Evolutionary conservation across 2,113 vertebrate species (phyloP), one percentile per base, ranked within the genome.

Genomic region (Tenrec ecaudatus): DNA sequence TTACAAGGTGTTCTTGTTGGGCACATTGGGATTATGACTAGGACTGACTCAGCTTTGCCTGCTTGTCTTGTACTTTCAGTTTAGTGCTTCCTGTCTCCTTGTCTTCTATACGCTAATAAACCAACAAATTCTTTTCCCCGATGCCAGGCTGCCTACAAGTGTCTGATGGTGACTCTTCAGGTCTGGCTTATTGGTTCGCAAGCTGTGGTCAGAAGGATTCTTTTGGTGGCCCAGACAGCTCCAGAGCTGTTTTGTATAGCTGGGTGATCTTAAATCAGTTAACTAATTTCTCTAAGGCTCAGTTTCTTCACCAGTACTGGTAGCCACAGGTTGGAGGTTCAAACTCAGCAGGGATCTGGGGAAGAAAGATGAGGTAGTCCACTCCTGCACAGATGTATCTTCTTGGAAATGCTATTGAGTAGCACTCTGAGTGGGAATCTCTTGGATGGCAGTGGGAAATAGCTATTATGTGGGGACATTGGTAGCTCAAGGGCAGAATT

Each of bases 1-100:
- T 86, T 79, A 86, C 9, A 76, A 90, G 91, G 16, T 90, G 47
- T 92, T 92, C 10, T 68, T 33, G 1, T 81, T 82, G 60, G 88
- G 57, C 23, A 3, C 3, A 1, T 10, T 7, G 89, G 53, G 47
- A 86, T 60, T 43, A 17, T 11, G 17, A 38, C 78, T 77, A 71
- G 47, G 64, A 58, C 80, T 82, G 57, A 91, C 57, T 91, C 77
- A 93, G 38, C 40, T 79, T 76, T 31, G 47, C 36, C 25, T 69
- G 53, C 16, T 31, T 31, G 36, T 73, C 66, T 92, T 84, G 94
- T 86, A 58, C 73, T 36, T 88, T 93, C 4, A 66, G 38, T 40
- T 85, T 64, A 91, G 4, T 36, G 64, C 31, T 80, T 78, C 17
- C 27, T 82, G 38, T 88, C 53, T 88, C 23, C 75, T 58, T 53